Evolutionary conservation across 2,888 invertebrate genomes (phyloP).

Genomic region (Ectobius pallidus): DNA sequence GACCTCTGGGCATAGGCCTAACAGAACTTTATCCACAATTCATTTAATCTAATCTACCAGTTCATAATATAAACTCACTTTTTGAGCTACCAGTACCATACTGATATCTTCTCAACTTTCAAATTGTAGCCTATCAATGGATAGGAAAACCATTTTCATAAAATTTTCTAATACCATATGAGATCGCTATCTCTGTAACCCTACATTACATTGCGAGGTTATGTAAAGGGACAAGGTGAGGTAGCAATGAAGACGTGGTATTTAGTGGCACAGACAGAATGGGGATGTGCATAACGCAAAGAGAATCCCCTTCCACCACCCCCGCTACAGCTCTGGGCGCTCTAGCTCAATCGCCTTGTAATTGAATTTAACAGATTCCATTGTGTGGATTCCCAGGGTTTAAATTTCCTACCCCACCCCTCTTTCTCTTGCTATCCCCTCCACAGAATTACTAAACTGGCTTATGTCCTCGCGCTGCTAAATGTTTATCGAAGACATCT

Average conservation of each 20-base stretch:
- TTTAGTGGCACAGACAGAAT: conserved; percentile 9
- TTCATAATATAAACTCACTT: too few species aligned
- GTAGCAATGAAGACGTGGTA: background rate
- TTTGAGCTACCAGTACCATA: too few species aligned
- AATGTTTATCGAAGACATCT: background rate
- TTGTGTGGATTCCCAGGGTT: conserved; percentile 30
- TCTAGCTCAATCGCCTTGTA: conserved; percentile 38
- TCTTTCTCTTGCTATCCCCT: background rate
- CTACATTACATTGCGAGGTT: too few species aligned
- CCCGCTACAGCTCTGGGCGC: conserved; percentile 13
- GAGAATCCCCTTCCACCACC: conserved; percentile 22
- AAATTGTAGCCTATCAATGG: too few species aligned
- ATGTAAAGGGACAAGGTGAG: too few species aligned
- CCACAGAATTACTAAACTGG: background rate
- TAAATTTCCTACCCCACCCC: conserved; percentile 23
- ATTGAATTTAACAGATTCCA: conserved; percentile 39
- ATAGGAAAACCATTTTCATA: too few species aligned
- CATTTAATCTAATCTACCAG: too few species aligned
- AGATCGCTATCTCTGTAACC: too few species aligned
- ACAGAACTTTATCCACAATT: too few species aligned
- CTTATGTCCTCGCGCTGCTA: background rate
- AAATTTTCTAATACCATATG: too few species aligned
- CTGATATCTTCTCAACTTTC: too few species aligned
- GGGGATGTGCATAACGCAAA: background rate
- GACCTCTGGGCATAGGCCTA: too few species aligned